These are phyloP conservation scores for Synergus laeviventris DNA, from an alignment of 2,888 invertebrate genomes.

Conservation along the genomic window DNA sequence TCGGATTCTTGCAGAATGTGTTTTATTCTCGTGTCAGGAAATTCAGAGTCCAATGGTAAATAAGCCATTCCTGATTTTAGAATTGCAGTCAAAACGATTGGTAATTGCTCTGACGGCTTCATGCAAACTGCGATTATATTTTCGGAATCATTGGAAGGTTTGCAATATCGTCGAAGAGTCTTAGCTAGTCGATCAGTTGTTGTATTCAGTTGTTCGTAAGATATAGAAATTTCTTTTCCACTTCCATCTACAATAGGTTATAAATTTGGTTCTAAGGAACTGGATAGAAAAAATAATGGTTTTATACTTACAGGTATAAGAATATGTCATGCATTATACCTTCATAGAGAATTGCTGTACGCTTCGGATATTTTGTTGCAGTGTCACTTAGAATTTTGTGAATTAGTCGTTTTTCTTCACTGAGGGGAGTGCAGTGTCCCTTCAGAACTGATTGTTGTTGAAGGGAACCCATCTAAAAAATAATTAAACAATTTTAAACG, in stretches of 20 bases:
- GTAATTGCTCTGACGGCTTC: slow-evolving; percentile 84
- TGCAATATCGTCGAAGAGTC: slow-evolving; percentile 77
- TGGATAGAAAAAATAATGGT: neutral
- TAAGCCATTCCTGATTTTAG: slow-evolving; percentile 92
- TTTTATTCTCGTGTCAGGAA: slow-evolving; percentile 84
- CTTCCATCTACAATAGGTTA: slow-evolving; percentile 61
- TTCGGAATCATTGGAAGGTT: slow-evolving; percentile 64
- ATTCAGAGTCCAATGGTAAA: slow-evolving; percentile 86
- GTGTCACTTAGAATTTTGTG: slow-evolving; percentile 80
- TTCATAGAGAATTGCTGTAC: slow-evolving; percentile 81
- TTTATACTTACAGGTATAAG: slow-evolving; percentile 70
- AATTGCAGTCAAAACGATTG: slow-evolving; percentile 83
- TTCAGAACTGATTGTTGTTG: slow-evolving; percentile 85
- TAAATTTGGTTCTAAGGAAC: slow-evolving; percentile 45
- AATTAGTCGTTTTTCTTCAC: slow-evolving; percentile 75
- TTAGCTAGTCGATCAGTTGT: slow-evolving; percentile 80
- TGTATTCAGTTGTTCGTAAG: slow-evolving; percentile 79
- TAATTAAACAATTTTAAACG: neutral
- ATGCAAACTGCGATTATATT: slow-evolving; percentile 86
- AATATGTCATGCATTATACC: slow-evolving; percentile 69
- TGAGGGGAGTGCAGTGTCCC: slow-evolving; percentile 61
- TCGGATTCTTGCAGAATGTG: slow-evolving; percentile 87
- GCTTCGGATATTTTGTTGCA: slow-evolving; percentile 77
- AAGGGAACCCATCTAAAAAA: slow-evolving; percentile 83
- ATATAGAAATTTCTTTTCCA: slow-evolving; percentile 64